Base-by-base conservation (phyloP, 2,888 invertebrate species). In the Hofmannophila pseudospretella region DNA sequence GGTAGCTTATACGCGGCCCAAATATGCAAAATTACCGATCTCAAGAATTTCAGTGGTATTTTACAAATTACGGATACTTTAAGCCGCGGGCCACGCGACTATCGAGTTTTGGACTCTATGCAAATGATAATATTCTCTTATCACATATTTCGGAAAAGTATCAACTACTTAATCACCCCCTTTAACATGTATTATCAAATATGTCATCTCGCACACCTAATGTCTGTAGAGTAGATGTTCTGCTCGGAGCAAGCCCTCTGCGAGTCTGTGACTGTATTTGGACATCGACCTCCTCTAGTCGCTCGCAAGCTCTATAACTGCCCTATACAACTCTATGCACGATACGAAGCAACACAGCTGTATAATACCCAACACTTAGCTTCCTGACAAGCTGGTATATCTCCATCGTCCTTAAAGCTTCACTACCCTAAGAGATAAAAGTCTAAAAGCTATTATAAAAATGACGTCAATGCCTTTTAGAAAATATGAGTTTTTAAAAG, bases 201-300 rank as follows among this genome's bases (percentile, higher is more conserved):
- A 16, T 16, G 16, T 4, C 16, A 16, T 16, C 16, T 16, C 5
- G 16, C 16, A 3, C 16, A 16, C 3, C 16, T 16, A 16, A 5
- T 16, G 16, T 23, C n/a, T 23, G n/a, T n/a, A 23, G 23, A n/a
- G 23, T 28, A 9, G 11, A n/a, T 23, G 23, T n/a, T 23, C n/a
- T 23, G 7, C 26, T 22, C 12, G 12, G 32, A 12, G 23, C 22
- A 22, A 19, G 40, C 38, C 49, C 49, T 47, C 42, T 41, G 39
- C 47, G 43, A 42, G 47, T 65, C 80, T 78, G 84, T 82, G 84
- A 80, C 82, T 80, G 79, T 58, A 72, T 71, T 74, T 69, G 57
- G 60, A 69, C 58, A 62, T 63, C 52, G 53, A 61, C 62, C 67
- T 58, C 44, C 39, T 46, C 68, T 70, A 66, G 57, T 72, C 73